Evolutionary conservation across 2,888 invertebrate species (phyloP).

Genomic region (Cosmorhoe ocellata): DNA sequence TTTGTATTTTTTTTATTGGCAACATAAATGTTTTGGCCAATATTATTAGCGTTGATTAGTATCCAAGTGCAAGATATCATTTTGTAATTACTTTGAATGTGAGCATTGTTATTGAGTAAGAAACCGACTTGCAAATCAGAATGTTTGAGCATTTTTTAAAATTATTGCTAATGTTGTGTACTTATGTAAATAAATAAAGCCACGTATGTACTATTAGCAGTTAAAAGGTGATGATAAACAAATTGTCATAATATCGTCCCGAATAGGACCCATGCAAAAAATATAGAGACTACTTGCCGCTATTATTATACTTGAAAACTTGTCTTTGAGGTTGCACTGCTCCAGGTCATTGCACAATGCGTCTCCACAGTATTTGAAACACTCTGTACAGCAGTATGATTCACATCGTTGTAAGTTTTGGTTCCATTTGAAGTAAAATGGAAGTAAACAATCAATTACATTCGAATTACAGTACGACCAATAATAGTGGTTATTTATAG

Average conservation of each 20-base stretch:
- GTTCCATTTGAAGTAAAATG: conserved; percentile 74
- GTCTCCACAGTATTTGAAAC: too few species aligned
- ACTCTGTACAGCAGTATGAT: conserved; percentile 59
- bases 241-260: too few species aligned
- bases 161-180: background rate
- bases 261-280: too few species aligned
- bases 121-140: background rate
- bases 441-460: conserved; percentile 78
- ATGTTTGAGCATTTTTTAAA: background rate
- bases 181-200: too few species aligned
- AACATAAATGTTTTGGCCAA: conserved; percentile 25
- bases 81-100: conserved; percentile 21
- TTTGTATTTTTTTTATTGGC: conserved; percentile 30
- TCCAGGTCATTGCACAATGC: too few species aligned
- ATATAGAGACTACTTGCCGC: too few species aligned
- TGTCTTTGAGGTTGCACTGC: too few species aligned
- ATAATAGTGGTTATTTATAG: conserved; percentile 77
- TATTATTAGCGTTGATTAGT: conserved; percentile 27
- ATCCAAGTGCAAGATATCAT: conserved; percentile 18
- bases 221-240: too few species aligned
- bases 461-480: conserved; percentile 69
- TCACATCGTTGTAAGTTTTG: conserved; percentile 73
- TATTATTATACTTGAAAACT: too few species aligned
- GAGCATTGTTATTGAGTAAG: conserved; percentile 6
- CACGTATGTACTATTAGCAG: too few species aligned